These are phyloP conservation scores for Plumapathes pennacea DNA, from an alignment of 92 coral and sea anemone genomes.

Conservation along the genomic window DNA sequence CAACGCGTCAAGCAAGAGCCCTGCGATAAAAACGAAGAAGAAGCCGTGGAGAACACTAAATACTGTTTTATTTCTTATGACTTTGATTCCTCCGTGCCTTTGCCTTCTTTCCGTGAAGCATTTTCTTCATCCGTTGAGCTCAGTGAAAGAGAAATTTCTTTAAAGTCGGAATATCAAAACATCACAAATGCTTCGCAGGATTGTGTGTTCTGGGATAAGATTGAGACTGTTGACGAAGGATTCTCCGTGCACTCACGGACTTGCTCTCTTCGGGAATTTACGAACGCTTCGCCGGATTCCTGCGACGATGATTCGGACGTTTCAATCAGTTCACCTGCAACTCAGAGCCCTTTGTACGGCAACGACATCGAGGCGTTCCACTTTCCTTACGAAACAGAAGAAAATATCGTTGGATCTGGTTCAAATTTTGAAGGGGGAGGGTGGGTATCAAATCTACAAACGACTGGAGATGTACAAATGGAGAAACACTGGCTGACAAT, in stretches of 20 bases:
- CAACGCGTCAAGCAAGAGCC: constrained; percentile 17
- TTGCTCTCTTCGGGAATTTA: constrained; percentile 20
- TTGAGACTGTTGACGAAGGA: constrained; percentile 74
- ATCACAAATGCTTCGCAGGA: not conserved
- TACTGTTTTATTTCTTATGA: constrained; percentile 73
- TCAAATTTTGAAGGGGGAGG: constrained; percentile 5
- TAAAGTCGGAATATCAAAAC: constrained; percentile 16
- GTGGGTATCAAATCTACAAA: constrained; percentile 2
- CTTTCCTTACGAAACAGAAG: constrained; percentile 9
- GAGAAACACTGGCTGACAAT: constrained; percentile 59
- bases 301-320: constrained; percentile 53
- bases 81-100: constrained; percentile 67
- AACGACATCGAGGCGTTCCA: constrained; percentile 1
- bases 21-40: constrained; percentile 6
- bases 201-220: constrained; percentile 42
- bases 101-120: constrained; percentile 80
- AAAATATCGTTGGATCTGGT: constrained; percentile 10
- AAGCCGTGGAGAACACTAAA: constrained; percentile 49
- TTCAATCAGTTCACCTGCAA: constrained; percentile 40
- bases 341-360: constrained; percentile 22
- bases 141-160: constrained; percentile 17
- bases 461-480: constrained; percentile 28
- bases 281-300: constrained; percentile 19
- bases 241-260: constrained; percentile 28
- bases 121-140: constrained; percentile 45